Percentiles rank a stretch among this genome's conserved stretches.
phyloP scores from a whole-genome alignment of 2,888 invertebrate species.

The Amblyjoppa fuscipennis region DNA sequence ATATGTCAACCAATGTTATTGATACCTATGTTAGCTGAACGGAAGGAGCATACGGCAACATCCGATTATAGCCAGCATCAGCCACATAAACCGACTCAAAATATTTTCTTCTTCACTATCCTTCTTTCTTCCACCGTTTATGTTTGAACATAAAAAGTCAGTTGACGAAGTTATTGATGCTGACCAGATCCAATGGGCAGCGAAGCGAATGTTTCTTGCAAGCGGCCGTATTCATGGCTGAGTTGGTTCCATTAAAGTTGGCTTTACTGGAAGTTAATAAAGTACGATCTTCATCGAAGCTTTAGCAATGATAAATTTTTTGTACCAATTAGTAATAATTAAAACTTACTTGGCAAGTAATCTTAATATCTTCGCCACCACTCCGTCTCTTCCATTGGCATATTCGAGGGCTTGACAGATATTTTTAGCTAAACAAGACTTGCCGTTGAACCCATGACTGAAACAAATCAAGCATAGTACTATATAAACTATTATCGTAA shows the following conservation, averaged over 20 bases:
- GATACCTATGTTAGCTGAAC: neutral
- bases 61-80: neutral
- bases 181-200: slow-evolving; percentile 82
- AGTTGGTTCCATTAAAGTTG: slow-evolving; percentile 74
- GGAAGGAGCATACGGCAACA: neutral
- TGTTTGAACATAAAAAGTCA: slow-evolving; percentile 33
- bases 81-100: slow-evolving; percentile 8
- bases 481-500: neutral
- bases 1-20: slow-evolving; percentile 1
- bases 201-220: slow-evolving; percentile 78
- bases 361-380: slow-evolving; percentile 80
- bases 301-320: neutral
- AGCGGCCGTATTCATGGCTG: slow-evolving; percentile 71
- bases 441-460: slow-evolving; percentile 89
- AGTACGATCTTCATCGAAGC: neutral
- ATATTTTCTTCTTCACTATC: neutral
- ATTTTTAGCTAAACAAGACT: slow-evolving; percentile 88
- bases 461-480: slow-evolving; percentile 75
- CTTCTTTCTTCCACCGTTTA: too few relatives aligned
- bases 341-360: slow-evolving; percentile 75
- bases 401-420: slow-evolving; percentile 89
- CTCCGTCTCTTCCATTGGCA: slow-evolving; percentile 80
- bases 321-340: neutral
- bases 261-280: slow-evolving; percentile 77
- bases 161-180: slow-evolving; percentile 76